Base-by-base conservation (phyloP, 2,113 vertebrate species). In the Pseudorectes ferrugineus region DNA sequence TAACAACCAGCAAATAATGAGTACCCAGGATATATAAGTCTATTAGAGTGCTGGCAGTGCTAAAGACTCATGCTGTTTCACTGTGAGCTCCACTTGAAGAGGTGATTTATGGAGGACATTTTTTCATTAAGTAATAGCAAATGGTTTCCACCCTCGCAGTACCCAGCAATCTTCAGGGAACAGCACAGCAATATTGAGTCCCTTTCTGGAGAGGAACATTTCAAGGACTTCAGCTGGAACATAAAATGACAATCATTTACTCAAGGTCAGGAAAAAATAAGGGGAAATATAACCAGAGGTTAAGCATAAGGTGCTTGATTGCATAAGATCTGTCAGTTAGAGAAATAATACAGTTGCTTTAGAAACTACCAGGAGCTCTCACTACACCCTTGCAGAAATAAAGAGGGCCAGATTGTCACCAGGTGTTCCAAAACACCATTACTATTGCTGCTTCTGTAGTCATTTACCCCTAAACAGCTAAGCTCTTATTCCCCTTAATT, bases 81-180 rank as follows among this genome's bases (percentile, higher is more conserved):
- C 95, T 87, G 92, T 89, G 91, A 87, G 93, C 93, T 95, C 94
- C 96, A 97, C 91, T 95, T 97, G 95, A 97, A 96, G 95, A 96
- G 92, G 94, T 97, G 95, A 97, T 97, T 97, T 97, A 97, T 95
- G 89, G 89, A 97, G 78, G 93, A 95, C 89, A 88, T 94, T 96
- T 97, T 97, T 96, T 97, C 96, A 97, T 97, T 96, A 97, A 97
- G 93, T 97, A 97, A 97, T 95, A 96, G 94, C 92, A 96, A 97
- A 97, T 95, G 87, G 96, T 94, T 96, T 97, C 91, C 92, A 95
- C 94, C 95, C 92, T 95, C 85, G 57, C 79, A 89, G 92, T 96
- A 96, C 89, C 92, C 93, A 94, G 89, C 92, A 97, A 93, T 97
- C 92, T 96, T 95, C 86, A 92, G 96, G 96, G 96, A 97, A 89